These are phyloP conservation scores for Hippasteria phrygiana DNA, from an alignment of 53 echinoderm and acorn worm genomes.

Conservation along the genomic window DNA sequence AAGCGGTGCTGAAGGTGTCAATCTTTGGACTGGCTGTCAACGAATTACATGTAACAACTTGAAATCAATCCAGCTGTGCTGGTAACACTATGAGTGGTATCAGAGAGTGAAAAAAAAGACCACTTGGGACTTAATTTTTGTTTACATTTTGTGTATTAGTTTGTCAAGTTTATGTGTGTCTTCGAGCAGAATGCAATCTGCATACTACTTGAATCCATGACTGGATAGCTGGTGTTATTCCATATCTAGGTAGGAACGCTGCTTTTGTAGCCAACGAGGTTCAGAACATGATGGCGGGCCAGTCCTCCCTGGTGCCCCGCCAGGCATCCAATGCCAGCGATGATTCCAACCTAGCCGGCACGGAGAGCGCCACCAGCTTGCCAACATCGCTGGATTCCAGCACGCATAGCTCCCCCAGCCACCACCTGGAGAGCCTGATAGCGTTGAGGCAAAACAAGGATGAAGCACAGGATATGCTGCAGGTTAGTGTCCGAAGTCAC, in stretches of 20 bases:
- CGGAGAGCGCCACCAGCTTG: constrained; percentile 51
- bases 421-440: not conserved
- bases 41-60: too few species aligned
- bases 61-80: too few species aligned
- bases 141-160: too few species aligned
- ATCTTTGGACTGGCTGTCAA: too few species aligned
- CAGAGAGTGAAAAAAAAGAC: too few species aligned
- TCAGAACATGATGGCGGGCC: constrained; percentile 70
- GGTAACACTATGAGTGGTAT: too few species aligned
- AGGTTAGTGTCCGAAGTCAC: constrained; percentile 7
- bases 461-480: not conserved
- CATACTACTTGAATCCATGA: not conserved
- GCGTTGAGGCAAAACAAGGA: not conserved
- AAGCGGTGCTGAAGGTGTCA: too few species aligned
- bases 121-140: too few species aligned
- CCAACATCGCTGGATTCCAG: constrained; percentile 31
- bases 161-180: too few species aligned
- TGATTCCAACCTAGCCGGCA: constrained; percentile 42
- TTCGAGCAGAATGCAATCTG: not conserved
- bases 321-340: constrained; percentile 76
- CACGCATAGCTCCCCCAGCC: constrained; percentile 36
- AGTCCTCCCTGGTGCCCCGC: constrained; percentile 77
- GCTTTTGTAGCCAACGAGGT: constrained; percentile 79
- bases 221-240: not conserved
- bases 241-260: constrained; percentile 73